These are phyloP conservation scores for Hoplostethus mediterraneus DNA, from an alignment of 2,797 vertebrate species.

Conservation along the genomic window DNA sequence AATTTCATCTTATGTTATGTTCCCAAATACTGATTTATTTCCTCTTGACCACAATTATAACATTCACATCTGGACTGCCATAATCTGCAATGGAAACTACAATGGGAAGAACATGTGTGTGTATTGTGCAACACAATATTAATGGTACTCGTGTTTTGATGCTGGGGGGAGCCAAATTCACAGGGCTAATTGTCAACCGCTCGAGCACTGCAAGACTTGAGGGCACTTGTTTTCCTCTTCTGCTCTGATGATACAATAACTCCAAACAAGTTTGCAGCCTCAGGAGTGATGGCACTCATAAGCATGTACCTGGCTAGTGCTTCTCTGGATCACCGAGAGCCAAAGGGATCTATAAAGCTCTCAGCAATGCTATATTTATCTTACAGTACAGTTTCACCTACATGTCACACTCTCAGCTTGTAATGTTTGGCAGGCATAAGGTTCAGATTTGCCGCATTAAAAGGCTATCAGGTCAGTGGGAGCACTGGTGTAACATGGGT, in stretches of 20 bases:
- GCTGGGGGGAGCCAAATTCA: constrained; percentile 74
- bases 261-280: constrained; percentile 78
- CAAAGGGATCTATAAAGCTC: constrained; percentile 43
- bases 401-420: constrained; percentile 15
- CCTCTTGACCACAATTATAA: background rate
- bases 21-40: background rate
- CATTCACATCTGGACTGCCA: too few species aligned
- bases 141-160: constrained; percentile 74
- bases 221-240: constrained; percentile 83
- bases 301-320: constrained; percentile 67
- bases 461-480: background rate
- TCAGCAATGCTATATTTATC: constrained; percentile 39
- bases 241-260: constrained; percentile 81
- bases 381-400: constrained; percentile 44
- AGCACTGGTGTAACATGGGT: background rate
- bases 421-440: constrained; percentile 20
- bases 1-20: background rate
- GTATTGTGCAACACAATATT: constrained; percentile 70
- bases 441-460: constrained; percentile 26
- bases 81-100: constrained; percentile 24
- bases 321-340: constrained; percentile 87
- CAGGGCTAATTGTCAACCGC: constrained; percentile 79
- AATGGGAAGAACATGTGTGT: constrained; percentile 36
- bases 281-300: constrained; percentile 71
- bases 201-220: constrained; percentile 76